Conservation (phyloP, 2,797 vertebrate genomes). For the Geotrypetes seraphini region DNA sequence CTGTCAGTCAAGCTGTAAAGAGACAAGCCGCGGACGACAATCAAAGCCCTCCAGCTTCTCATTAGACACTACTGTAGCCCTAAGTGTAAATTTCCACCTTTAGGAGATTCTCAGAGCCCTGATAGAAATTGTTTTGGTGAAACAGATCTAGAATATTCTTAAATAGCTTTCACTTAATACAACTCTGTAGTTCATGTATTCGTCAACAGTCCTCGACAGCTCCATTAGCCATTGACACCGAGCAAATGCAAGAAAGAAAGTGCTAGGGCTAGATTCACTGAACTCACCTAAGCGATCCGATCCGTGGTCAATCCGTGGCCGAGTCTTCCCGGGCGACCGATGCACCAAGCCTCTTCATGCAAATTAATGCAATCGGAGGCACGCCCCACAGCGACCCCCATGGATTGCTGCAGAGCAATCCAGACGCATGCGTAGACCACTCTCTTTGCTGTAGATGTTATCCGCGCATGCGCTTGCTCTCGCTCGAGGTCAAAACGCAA, state of each 20-base stretch:
- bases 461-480: too few species aligned
- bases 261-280: too few species aligned
- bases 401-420: too few species aligned
- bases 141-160: conserved; percentile 12
- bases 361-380: too few species aligned
- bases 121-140: conserved; percentile 5
- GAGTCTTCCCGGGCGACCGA: too few species aligned
- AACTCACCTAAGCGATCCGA: too few species aligned
- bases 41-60: conserved; percentile 56
- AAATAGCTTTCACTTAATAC: conserved; percentile 20
- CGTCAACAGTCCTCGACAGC: conserved; percentile 30
- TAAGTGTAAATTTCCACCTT: conserved; percentile 42
- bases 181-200: conserved; percentile 22
- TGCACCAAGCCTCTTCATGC: too few species aligned
- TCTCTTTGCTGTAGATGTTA: too few species aligned
- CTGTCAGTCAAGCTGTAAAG: conserved; percentile 59
- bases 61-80: conserved; percentile 49
- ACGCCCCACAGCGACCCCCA: too few species aligned
- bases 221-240: conserved; percentile 15
- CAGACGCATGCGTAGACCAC: too few species aligned
- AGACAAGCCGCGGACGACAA: conserved; percentile 40
- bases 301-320: too few species aligned
- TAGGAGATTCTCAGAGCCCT: conserved; percentile 20
- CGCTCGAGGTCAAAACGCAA: too few species aligned
- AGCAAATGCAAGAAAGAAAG: conserved; percentile 12